Base-by-base conservation (phyloP, 2,113 vertebrate species). In the Todiramphus saurophagus region DNA sequence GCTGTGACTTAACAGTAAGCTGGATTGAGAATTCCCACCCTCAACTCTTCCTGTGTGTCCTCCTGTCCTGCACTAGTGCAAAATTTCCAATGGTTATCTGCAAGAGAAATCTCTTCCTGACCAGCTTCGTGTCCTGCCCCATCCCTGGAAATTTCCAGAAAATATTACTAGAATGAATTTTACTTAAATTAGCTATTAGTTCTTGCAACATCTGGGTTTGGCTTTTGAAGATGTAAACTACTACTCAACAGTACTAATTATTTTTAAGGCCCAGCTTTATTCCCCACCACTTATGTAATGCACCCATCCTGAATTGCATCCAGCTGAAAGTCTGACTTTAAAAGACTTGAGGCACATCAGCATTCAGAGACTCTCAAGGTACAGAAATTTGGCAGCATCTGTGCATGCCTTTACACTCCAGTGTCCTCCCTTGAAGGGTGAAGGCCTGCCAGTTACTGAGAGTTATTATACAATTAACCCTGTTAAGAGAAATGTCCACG, bases 401-500 rank as follows among this genome's bases (percentile, higher is more conserved):
- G n/a, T 79, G 48, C 75, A 59, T 93, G 81, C 89, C 70, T 91
- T 87, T 53, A 86, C 66, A 92, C 66, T 94, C 66, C 50, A 83
- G 37, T 58, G 74, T 90, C 66, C 86, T 92, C 87, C 74, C 80
- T 84, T 87, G 88, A 89, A 92, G 77, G 86, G 39, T 89, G 48
- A 92, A 93, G 62, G 50, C 62, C 91, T 87, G 66, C 44, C 90
- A 91, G 81, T 93, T 94, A 72, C 30, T 93, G 76, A 86, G 62
- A 68, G 46, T 60, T 94, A 66, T 90, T 87, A 62, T 60, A 84
- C 50, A 83, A 89, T 93, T 94, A 96, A 96, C 80, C 85, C 95
- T 94, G 39, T 82, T 92, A 89, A 95, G 70, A 93, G 53, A 87
- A 89, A 91, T 35, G 77, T 84, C 87, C 17, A 3, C 50, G 10